Evolutionary conservation across 2,797 vertebrate genomes (phyloP), one percentile per base, ranked within the genome.

Genomic region (Urosaurus nigricauda): DNA sequence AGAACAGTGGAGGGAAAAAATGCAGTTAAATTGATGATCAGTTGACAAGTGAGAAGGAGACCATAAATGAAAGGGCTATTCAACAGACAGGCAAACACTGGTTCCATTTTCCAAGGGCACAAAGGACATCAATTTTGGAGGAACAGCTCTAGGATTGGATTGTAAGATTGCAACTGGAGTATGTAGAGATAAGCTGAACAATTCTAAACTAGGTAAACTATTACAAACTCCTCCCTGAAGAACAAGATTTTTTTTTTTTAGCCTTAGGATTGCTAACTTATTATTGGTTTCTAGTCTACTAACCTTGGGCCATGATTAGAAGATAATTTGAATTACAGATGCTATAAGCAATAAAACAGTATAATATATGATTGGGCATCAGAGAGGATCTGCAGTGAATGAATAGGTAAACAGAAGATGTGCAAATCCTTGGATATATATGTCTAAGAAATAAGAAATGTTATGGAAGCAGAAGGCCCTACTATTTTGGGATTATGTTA

Each of bases 1-100:
- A 93, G 87, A 92, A 94, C 92, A 89, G 85, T 75, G 90, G 63
- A 91, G 68, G 91, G 86, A 92, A 51, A 85, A 91, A 83, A 93
- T 89, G 88, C 88, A 35, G 87, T 92, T 91, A 90, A 94, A 84
- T 32, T 87, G 89, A 91, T 73, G 91, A 56, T 58, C n/a, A 63
- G 85, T 88, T 93, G 94, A 93, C 87, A 93, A 85, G 87, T 87
- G 47, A 80, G 85, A 70, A 93, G 40, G 58, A 80, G 90, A 81
- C 74, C 89, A 86, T 91, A 85, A 93, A 84, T 53, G 43, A 84
- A 51, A 13, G 0, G 40, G 32, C 89, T 93, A 78, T 81, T 63
- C 88, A 84, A 84, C 60, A 83, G 90, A 86, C 35, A 89, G 85
- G 88, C 43, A 85, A 87, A 83, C 0, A 0, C 17, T 79, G 47